These are phyloP conservation scores for Phymatocera aterrima DNA, from an alignment of 2,888 invertebrate genomes.

Conservation along the genomic window DNA sequence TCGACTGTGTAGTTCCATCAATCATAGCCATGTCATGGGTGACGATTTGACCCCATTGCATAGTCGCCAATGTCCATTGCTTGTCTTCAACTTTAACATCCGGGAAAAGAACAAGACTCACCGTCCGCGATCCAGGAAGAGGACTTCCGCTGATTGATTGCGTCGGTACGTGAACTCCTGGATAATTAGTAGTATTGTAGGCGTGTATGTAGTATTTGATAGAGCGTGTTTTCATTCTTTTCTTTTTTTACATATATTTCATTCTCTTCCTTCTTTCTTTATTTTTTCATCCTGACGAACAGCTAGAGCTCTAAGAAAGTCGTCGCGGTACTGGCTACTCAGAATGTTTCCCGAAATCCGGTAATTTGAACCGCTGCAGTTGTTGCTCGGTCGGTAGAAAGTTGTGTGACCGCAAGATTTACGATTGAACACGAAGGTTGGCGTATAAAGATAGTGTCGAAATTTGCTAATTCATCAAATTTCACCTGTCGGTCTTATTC, in stretches of 20 bases:
- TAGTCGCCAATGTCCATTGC: conserved; percentile 84
- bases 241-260: no score
- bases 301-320: background rate
- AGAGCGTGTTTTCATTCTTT: no score
- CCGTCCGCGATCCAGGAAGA: conserved; percentile 83
- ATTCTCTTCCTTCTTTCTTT: no score
- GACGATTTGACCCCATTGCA: conserved; percentile 89
- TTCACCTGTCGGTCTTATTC: background rate
- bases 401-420: conserved; percentile 7
- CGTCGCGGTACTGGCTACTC: background rate
- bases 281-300: background rate
- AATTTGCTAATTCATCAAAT: conserved; percentile 20
- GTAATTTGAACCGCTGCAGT: conserved; percentile 9
- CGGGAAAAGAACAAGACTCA: conserved; percentile 84
- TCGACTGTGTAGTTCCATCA: conserved; percentile 84
- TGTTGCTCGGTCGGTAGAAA: conserved; percentile 2
- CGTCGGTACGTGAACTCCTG: conserved; percentile 83
- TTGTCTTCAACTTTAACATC: conserved; percentile 84
- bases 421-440: background rate
- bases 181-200: conserved; percentile 48
- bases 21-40: conserved; percentile 89
- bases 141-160: conserved; percentile 80
- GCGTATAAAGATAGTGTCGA: background rate
- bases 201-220: background rate
- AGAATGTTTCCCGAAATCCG: background rate